These are phyloP conservation scores for Dioctria linearis DNA, from an alignment of 2,888 invertebrate species.

Conservation along the genomic window DNA sequence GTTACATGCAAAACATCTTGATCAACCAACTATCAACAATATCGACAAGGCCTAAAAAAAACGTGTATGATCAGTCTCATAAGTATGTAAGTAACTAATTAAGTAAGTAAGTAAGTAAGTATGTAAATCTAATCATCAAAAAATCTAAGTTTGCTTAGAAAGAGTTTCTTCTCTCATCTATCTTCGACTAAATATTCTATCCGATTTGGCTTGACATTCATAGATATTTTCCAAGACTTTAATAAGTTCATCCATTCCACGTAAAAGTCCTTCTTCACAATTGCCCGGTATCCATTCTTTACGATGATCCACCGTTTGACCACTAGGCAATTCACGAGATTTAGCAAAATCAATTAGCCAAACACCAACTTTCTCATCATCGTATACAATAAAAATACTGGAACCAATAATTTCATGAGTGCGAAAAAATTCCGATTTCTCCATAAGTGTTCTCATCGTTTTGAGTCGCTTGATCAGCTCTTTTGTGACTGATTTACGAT, in stretches of 20 bases:
- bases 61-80: background rate
- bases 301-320: conserved; percentile 82
- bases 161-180: conserved; percentile 28
- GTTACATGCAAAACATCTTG: too few relatives aligned
- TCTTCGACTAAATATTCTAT: conserved; percentile 54
- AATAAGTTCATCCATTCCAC: conserved; percentile 93
- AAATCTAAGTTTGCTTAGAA: background rate
- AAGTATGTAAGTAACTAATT: background rate
- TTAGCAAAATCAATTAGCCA: conserved; percentile 99
- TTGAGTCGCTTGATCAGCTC: conserved; percentile 82
- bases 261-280: conserved; percentile 95
- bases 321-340: conserved; percentile 82
- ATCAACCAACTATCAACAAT: background rate
- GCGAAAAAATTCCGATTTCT: conserved; percentile 87
- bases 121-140: background rate
- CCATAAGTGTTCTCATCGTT: conserved; percentile 84
- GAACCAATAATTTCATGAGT: conserved; percentile 94
- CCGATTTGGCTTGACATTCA: conserved; percentile 59
- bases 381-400: conserved; percentile 94
- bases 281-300: conserved; percentile 92
- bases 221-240: conserved; percentile 75
- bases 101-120: background rate
- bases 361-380: conserved; percentile 87
- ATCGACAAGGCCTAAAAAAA: background rate
- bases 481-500: conserved; percentile 77